Conservation (phyloP, 1,140 invertebrate species). For the Cydia strobilella region DNA sequence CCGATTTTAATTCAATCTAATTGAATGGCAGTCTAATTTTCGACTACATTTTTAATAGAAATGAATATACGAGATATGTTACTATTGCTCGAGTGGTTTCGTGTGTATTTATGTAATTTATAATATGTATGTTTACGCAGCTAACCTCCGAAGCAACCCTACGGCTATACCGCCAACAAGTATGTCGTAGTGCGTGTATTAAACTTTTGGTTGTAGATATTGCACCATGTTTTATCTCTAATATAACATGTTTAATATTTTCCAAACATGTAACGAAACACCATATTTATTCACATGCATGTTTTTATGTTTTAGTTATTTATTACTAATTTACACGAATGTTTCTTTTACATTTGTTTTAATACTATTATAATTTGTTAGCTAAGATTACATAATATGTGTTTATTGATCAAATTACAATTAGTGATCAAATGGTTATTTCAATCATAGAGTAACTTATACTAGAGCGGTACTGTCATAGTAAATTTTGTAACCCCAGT, state of each 20-base stretch:
- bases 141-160: constrained; percentile 64
- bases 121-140: constrained; percentile 58
- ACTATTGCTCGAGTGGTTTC: too few species aligned
- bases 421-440: too few species aligned
- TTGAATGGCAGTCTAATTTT: too few species aligned
- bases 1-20: too few species aligned
- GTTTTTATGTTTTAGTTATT: neutral
- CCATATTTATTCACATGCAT: neutral
- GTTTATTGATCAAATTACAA: too few species aligned
- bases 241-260: neutral
- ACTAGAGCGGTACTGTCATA: too few species aligned
- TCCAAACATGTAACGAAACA: neutral
- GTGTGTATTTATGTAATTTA: constrained; percentile 14
- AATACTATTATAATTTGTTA: too few species aligned
- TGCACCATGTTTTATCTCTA: neutral
- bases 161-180: constrained; percentile 55
- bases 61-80: neutral
- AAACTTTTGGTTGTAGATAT: neutral
- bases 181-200: constrained; percentile 54
- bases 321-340: neutral
- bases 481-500: too few species aligned
- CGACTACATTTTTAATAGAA: too few species aligned
- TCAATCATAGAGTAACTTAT: too few species aligned
- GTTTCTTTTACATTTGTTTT: too few species aligned
- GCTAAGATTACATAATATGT: too few species aligned